These are phyloP conservation scores for Helicoverpa armigera DNA, from an alignment of 1,140 invertebrate genomes.

Conservation along the genomic window DNA sequence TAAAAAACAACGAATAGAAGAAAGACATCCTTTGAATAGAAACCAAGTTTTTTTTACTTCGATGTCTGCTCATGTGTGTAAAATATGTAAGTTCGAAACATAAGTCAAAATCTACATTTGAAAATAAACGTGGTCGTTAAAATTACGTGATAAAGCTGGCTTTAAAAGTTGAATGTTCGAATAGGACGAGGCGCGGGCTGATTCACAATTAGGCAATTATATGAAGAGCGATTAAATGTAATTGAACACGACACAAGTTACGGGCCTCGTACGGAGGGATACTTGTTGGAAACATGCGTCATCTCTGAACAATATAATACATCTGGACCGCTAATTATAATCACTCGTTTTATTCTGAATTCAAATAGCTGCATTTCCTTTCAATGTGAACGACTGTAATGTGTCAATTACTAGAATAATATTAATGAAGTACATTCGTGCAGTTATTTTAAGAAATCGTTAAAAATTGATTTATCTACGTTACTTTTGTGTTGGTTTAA, in stretches of 20 bases:
- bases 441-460: constrained; percentile 38
- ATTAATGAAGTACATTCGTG: constrained; percentile 31
- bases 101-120: neutral
- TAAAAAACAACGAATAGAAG: neutral
- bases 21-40: neutral
- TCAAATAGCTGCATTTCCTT: neutral
- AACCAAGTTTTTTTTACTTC: neutral
- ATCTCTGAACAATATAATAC: constrained; percentile 42
- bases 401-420: neutral
- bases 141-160: constrained; percentile 15
- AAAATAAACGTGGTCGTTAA: constrained; percentile 7
- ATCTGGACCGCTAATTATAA: constrained; percentile 35
- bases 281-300: constrained; percentile 42
- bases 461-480: constrained; percentile 11
- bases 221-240: constrained; percentile 81
- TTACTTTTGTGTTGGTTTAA: constrained; percentile 16
- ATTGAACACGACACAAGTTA: constrained; percentile 72
- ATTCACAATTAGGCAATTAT: constrained; percentile 80
- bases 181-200: constrained; percentile 49
- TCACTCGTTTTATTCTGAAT: neutral
- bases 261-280: constrained; percentile 34
- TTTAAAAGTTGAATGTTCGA: constrained; percentile 39
- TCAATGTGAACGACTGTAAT: neutral
- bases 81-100: too few species aligned
- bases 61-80: too few species aligned